Evolutionary conservation across 1,140 invertebrate species (phyloP).

Genomic region (Cataglyphis hispanica): DNA sequence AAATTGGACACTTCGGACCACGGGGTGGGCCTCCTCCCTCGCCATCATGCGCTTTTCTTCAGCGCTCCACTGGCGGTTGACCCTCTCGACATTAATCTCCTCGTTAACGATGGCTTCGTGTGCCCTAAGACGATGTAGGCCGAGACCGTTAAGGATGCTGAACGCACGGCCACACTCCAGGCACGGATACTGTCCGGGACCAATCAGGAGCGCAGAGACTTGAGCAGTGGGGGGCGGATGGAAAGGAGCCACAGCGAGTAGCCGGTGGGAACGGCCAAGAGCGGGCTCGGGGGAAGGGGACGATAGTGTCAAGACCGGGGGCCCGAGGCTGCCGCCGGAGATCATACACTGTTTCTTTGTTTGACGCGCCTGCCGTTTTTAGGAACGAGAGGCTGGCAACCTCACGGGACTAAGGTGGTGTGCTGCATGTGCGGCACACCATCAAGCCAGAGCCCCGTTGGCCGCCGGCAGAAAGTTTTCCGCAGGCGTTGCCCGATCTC

Average conservation of each 20-base stretch:
- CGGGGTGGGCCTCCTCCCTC: background rate
- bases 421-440: too few relatives aligned
- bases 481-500: too few relatives aligned
- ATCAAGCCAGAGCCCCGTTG: too few relatives aligned
- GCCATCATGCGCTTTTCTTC: constrained; percentile 20
- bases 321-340: constrained; percentile 3
- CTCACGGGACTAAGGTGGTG: too few relatives aligned
- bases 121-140: background rate
- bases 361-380: background rate
- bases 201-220: background rate
- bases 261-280: background rate
- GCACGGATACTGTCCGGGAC: background rate
- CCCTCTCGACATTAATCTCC: background rate
- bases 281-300: background rate
- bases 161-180: background rate
- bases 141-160: background rate
- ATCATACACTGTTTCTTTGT: background rate
- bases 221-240: background rate
- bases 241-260: background rate
- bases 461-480: too few relatives aligned
- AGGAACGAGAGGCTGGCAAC: background rate
- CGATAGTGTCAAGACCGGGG: background rate
- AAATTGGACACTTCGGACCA: background rate
- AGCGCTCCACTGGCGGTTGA: background rate
- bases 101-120: background rate